Conservation (phyloP, 2,888 invertebrate genomes). For the Eupeodes latifasciatus region DNA sequence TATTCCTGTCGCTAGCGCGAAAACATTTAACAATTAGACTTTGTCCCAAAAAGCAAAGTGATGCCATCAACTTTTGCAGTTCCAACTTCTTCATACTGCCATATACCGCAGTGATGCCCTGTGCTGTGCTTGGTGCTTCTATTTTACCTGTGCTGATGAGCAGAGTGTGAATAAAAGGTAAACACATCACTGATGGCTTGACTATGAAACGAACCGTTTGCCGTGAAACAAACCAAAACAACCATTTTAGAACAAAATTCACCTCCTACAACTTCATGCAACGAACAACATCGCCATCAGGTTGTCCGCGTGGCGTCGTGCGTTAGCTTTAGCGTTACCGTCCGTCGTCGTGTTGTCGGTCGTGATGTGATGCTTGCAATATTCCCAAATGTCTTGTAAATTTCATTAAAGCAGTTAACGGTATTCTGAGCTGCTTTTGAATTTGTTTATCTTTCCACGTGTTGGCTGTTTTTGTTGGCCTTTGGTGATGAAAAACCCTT, state of each 20-base stretch:
- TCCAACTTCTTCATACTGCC: not conserved
- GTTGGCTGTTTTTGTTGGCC: slow-evolving; percentile 1
- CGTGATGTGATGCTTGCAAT: slow-evolving; percentile 10
- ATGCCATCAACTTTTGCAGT: slow-evolving; percentile 39
- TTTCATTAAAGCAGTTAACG: slow-evolving; percentile 73
- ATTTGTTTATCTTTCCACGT: slow-evolving; percentile 62
- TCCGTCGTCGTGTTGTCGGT: no score
- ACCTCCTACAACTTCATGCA: no score
- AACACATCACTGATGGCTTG: slow-evolving; percentile 28
- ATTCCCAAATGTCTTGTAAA: slow-evolving; percentile 71
- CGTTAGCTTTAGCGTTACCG: no score
- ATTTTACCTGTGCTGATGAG: no score
- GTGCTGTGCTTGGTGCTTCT: no score
- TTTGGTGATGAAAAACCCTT: not conserved
- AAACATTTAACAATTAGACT: slow-evolving; percentile 65
- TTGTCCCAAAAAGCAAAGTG: slow-evolving; percentile 46
- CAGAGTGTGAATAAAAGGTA: slow-evolving; percentile 33
- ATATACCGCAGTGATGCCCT: not conserved
- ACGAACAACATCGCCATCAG: no score
- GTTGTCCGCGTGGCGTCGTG: no score
- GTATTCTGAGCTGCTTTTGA: slow-evolving; percentile 46
- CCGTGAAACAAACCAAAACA: slow-evolving; percentile 21
- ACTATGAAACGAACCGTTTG: slow-evolving; percentile 21
- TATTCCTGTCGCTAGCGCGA: slow-evolving; percentile 44
- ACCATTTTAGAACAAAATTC: not conserved